phyloP scores from a whole-genome alignment of 2,797 vertebrate species.

The Cyprinella venusta region DNA sequence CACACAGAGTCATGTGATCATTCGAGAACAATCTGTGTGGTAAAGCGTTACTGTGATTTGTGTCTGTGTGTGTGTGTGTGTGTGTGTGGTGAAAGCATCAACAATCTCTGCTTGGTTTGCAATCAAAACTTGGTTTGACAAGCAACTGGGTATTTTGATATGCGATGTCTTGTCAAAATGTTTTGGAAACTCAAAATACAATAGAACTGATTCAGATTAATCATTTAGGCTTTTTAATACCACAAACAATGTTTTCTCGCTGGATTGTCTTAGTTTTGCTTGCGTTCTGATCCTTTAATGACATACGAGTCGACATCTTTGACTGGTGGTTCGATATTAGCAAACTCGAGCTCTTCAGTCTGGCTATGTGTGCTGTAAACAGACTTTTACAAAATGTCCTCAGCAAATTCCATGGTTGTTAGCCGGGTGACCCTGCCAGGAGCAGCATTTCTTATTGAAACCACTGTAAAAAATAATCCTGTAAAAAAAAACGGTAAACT shows the following conservation, averaged over 20 bases:
- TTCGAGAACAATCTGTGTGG: constrained; percentile 68
- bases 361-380: constrained; percentile 31
- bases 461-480: neutral
- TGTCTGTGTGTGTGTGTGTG: constrained; percentile 4
- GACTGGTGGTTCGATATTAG: constrained; percentile 39
- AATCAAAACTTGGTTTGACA: constrained; percentile 26
- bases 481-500: too few relatives aligned
- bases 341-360: neutral
- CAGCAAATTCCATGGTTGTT: neutral
- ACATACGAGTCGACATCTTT: neutral
- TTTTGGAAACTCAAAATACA: neutral
- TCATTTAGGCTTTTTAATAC: neutral
- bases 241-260: constrained; percentile 1
- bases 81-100: neutral
- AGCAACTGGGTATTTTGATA: neutral
- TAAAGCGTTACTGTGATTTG: constrained; percentile 62
- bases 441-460: neutral
- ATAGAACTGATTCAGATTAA: neutral
- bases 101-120: neutral
- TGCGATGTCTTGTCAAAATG: neutral
- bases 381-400: constrained; percentile 5
- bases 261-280: neutral
- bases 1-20: constrained; percentile 70
- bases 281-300: constrained; percentile 2
- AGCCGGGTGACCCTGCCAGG: neutral